Evolutionary conservation across 2,797 vertebrate genomes (phyloP).

Genomic region (Oreochromis grahami): DNA sequence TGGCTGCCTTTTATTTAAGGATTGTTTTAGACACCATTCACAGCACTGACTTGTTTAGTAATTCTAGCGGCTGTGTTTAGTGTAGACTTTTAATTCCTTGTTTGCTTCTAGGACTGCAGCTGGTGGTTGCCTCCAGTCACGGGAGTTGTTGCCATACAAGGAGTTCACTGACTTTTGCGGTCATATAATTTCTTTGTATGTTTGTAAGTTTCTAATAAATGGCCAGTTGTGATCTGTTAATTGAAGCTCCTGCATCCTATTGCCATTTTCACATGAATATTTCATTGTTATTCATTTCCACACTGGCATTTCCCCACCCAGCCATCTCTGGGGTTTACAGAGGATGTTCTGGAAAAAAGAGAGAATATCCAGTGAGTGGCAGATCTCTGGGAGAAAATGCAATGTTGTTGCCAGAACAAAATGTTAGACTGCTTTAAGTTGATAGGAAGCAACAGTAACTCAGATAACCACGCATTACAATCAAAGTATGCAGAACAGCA

Average conservation of each 20-base stretch:
- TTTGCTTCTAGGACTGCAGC: not conserved
- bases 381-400: not conserved
- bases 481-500: not conserved
- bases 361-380: not conserved
- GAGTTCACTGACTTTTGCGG: not conserved
- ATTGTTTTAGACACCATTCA: not conserved
- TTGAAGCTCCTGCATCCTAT: not conserved
- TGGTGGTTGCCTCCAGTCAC: not conserved
- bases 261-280: not conserved
- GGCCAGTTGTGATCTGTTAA: not conserved
- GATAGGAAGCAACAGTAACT: not conserved
- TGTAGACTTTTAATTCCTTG: not conserved
- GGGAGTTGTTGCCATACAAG: not conserved
- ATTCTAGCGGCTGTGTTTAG: not conserved
- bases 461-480: not conserved
- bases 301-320: not conserved
- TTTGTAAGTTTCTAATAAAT: not conserved
- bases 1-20: not conserved
- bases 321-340: rapidly evolving
- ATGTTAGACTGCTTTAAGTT: not conserved
- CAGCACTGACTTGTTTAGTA: not conserved
- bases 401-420: not conserved
- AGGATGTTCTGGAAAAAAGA: not conserved
- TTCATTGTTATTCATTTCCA: not conserved
- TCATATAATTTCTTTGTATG: not conserved